Percentiles rank a stretch among this genome's conserved stretches.
phyloP scores from a whole-genome alignment of 30 jellyfish, hydroid and myxozoan genomes.

The Nemopilema nomurai region DNA sequence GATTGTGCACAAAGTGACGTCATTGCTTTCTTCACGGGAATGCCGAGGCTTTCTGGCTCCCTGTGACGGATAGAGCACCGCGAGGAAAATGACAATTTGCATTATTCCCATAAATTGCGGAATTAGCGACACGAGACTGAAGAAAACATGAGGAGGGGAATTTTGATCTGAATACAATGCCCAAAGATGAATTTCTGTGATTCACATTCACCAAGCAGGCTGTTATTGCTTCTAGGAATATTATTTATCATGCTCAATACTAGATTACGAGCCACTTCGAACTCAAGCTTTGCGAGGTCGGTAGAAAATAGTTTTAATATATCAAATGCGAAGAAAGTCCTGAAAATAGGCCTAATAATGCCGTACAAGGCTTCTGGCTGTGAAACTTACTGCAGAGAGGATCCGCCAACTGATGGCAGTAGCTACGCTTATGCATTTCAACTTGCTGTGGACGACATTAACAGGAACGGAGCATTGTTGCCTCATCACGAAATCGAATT shows the following conservation, averaged over 20 bases:
- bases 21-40: not conserved
- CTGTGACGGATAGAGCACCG: not conserved
- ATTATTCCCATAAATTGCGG: not conserved
- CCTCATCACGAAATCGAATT: slow-evolving; percentile 63
- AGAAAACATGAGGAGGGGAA: not conserved
- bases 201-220: not conserved
- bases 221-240: not conserved
- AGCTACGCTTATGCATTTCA: slow-evolving; percentile 89
- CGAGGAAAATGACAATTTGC: not conserved
- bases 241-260: not conserved
- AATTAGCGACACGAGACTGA: not conserved
- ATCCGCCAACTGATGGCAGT: slow-evolving; percentile 23
- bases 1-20: too few species aligned
- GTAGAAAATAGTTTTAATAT: not conserved
- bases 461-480: slow-evolving; percentile 39
- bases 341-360: slow-evolving; percentile 58
- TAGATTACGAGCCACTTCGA: not conserved
- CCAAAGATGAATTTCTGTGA: not conserved
- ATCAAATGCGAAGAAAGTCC: slow-evolving; percentile 17
- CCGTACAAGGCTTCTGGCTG: slow-evolving; percentile 50
- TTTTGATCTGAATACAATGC: not conserved
- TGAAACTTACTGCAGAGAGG: not conserved
- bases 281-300: not conserved
- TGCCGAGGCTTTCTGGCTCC: not conserved
- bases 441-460: slow-evolving; percentile 83